Evolutionary conservation across 2,113 vertebrate species (phyloP), one percentile per base, ranked within the genome.

Genomic region (Eurystomus gularis): DNA sequence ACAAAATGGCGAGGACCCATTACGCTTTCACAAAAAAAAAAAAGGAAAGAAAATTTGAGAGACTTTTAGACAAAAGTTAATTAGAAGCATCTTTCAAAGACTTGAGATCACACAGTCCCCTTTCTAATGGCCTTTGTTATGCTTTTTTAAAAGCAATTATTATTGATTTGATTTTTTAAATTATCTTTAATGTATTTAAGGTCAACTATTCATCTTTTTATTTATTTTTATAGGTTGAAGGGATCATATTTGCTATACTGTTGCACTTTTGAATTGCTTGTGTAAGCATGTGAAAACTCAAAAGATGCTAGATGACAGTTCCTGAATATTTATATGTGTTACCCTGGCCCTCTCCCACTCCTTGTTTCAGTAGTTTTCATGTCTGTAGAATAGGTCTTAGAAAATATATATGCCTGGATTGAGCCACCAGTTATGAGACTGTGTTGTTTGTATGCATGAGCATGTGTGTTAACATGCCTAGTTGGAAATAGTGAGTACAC

Each of bases 181-280:
- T 66, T 66, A 20, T 54, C 31, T 90, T 80, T 82, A 20, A 88
- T 48, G 6, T 24, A 23, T 86, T 71, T 77, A 40, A 72, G 24
- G 17, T 90, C 35, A 77, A 13, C 18, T 77, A 33, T 8, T 76
- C 17, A 44, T 72, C 15, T 79, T 88, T 79, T 60, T 14, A 54
- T 71, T 71, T 82, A 39, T 55, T 88, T 91, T 87, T 42, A 17
- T 69, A 77, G 5, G 10, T 72, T 76, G 48, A 92, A 86, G 25
- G n/a, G 17, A 39, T 48, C 25, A 33, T 37, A 61, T 48, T 33
- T 85, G 33, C 31, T 68, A 33, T 57, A 57, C 18, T 65, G 10
- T 44, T 1, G 0, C 37, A 33, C 0, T 0, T 77, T 83, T 89
- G 26, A 95, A 49, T 66, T 54, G n/a, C 7, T 58, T 54, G 18